phyloP scores from a whole-genome alignment of 2,113 vertebrate species.

The Sylvietta virens region DNA sequence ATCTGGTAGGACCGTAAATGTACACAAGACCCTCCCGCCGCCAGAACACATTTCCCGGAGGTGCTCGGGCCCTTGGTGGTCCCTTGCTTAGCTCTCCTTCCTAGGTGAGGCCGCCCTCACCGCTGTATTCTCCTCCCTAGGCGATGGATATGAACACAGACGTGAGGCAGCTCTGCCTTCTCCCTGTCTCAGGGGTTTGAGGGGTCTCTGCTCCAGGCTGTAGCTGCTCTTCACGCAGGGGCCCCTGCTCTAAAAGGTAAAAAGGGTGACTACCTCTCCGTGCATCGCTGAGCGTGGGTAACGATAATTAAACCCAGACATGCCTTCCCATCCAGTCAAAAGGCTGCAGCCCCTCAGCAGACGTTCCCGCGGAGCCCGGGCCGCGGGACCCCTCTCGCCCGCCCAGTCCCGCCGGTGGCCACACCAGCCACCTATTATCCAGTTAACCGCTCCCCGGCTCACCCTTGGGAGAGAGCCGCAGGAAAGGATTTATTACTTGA shows the following conservation, averaged over 20 bases:
- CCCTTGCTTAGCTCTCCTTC: neutral
- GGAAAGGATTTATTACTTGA: neutral
- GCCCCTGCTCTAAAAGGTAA: neutral
- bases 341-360: neutral
- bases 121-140: neutral
- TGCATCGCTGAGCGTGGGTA: neutral
- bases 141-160: neutral
- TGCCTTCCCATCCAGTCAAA: neutral
- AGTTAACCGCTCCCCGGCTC: neutral
- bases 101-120: neutral
- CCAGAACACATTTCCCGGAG: neutral
- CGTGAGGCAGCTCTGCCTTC: neutral
- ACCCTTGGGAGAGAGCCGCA: neutral
- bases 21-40: neutral
- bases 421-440: neutral
- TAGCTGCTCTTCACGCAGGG: neutral
- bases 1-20: neutral
- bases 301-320: neutral
- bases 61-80: neutral
- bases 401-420: neutral
- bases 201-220: neutral
- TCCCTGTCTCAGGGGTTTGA: neutral
- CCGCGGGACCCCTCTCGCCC: neutral
- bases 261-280: neutral
- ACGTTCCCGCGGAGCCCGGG: neutral